Evolutionary conservation across 2,113 vertebrate species (phyloP).

Genomic region (Vidua chalybeata): DNA sequence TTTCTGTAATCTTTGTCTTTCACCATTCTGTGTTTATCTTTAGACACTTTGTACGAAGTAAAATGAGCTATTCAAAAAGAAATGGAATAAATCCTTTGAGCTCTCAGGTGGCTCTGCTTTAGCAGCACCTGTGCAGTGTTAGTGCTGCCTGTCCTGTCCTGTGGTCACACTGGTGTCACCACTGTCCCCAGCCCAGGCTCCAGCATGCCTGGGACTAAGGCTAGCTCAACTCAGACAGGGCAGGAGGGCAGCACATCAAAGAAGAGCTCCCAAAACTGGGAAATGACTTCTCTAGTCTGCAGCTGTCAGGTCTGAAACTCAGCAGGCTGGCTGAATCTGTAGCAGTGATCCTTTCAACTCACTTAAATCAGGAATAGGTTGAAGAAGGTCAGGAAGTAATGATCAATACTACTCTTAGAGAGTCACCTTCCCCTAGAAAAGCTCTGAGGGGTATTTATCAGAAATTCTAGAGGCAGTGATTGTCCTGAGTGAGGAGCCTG

Average conservation of each 20-base stretch:
- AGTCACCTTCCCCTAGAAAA: background rate
- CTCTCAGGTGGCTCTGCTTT: background rate
- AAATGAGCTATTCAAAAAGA: too few relatives aligned
- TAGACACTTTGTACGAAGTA: too few relatives aligned
- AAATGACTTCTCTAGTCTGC: background rate
- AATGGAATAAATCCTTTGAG: background rate
- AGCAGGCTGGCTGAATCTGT: background rate
- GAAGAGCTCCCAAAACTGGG: background rate
- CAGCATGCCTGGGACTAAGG: rapidly evolving
- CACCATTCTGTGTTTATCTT: too few relatives aligned
- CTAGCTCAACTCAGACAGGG: background rate
- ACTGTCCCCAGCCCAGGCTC: background rate
- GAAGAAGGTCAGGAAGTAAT: background rate
- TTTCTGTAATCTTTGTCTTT: too few relatives aligned
- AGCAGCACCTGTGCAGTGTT: rapidly evolving
- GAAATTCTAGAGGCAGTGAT: background rate
- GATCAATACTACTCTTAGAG: background rate
- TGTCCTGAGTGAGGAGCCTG: background rate
- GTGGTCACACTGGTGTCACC: background rate
- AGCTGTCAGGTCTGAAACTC: background rate
- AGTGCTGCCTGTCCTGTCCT: background rate
- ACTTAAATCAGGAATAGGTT: background rate
- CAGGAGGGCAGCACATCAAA: background rate
- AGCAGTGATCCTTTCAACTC: background rate
- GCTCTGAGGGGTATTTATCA: background rate